Evolutionary conservation across 2,888 invertebrate species (phyloP).

Genomic region (Ligdia adustata): DNA sequence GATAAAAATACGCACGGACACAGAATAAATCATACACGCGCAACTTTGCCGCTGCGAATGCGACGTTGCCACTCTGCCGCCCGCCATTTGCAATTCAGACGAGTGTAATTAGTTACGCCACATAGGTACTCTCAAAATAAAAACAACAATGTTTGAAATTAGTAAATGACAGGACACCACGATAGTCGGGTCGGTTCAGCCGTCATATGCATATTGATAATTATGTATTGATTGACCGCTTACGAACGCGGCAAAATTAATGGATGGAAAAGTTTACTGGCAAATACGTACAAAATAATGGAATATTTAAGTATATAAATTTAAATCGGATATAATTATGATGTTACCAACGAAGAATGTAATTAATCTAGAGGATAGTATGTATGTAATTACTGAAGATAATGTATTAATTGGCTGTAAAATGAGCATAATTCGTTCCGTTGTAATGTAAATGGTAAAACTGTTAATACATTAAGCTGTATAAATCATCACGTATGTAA

Average conservation of each 20-base stretch:
- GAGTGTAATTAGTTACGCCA: constrained; percentile 61
- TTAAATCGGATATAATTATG: too few species aligned
- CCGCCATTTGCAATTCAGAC: constrained; percentile 76
- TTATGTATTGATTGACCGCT: neutral
- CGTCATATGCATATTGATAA: constrained; percentile 41
- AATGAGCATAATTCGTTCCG: too few species aligned
- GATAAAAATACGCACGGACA: constrained; percentile 77
- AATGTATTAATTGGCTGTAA: too few species aligned
- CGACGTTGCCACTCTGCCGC: constrained; percentile 60
- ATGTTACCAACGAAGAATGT: too few species aligned
- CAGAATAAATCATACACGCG: too few species aligned
- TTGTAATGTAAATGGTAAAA: too few species aligned
- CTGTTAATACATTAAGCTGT: too few species aligned
- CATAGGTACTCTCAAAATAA: constrained; percentile 75
- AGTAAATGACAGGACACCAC: constrained; percentile 46
- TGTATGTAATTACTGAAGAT: too few species aligned
- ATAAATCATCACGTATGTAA: too few species aligned
- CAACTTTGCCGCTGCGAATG: constrained; percentile 17
- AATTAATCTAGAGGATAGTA: too few species aligned
- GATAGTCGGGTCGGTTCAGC: constrained; percentile 42
- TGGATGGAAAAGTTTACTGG: neutral
- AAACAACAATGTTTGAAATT: constrained; percentile 55
- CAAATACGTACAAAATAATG: too few species aligned
- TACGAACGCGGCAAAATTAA: constrained; percentile 6
- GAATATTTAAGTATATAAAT: too few species aligned